Percentiles rank a stretch among this genome's conserved stretches.
Conservation (phyloP, 2,113 vertebrate species). For the Coryphaenoides rupestris region DNA sequence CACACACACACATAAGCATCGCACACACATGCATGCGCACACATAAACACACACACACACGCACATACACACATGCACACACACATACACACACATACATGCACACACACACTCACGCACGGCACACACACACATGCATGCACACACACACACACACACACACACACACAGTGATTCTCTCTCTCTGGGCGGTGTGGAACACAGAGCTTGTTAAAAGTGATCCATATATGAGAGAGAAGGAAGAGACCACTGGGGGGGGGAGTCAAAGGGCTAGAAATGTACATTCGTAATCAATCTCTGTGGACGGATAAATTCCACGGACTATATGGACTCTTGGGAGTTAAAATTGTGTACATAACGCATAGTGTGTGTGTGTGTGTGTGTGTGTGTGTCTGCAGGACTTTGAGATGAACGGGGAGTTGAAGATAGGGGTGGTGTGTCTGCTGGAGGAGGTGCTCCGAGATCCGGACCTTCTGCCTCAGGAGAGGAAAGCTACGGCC, state of each 20-base stretch:
- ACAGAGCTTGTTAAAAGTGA: constrained; percentile 61
- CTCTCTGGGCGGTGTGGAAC: constrained; percentile 17
- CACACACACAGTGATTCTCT: constrained; percentile 14
- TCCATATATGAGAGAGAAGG: constrained; percentile 46
- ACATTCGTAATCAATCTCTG: neutral
- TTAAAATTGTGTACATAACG: neutral
- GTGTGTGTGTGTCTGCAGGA: constrained; percentile 71
- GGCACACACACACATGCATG: neutral
- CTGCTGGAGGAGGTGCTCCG: constrained; percentile 94
- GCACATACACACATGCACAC: neutral
- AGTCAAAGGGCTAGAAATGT: neutral
- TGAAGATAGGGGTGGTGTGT: constrained; percentile 92
- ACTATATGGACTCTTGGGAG: too few relatives aligned
- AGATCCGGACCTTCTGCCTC: constrained; percentile 93
- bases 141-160: neutral
- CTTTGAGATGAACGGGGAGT: constrained; percentile 92
- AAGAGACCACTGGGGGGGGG: neutral
- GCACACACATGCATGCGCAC: constrained; percentile 3
- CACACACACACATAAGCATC: neutral
- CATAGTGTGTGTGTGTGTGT: neutral
- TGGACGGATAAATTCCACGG: neutral
- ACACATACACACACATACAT: constrained; percentile 17
- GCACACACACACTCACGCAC: too few relatives aligned
- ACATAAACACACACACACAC: neutral
- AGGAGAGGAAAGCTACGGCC: constrained; percentile 95